Evolutionary conservation across 2,888 invertebrate species (phyloP), one percentile per base, ranked within the genome.

Genomic region (Dynastes maya): DNA sequence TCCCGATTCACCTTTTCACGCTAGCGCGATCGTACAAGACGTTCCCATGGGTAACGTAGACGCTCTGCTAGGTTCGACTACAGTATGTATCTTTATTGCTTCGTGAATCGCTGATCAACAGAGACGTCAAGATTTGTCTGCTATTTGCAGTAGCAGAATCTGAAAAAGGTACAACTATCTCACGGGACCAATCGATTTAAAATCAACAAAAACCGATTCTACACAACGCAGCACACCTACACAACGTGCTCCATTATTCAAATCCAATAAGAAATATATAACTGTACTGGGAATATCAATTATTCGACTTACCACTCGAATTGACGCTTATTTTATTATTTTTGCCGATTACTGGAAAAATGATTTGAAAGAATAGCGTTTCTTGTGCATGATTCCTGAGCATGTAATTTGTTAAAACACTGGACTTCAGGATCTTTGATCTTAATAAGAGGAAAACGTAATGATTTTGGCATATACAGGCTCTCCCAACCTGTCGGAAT

Each of bases 181-280:
- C 70, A 51, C 27, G 70, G 70, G 70, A 53, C 70, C 51, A 53
- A 70, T 70, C 70, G 70, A 53, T 70, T 53, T 70, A 70, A 53
- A 16, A 55, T 2, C 22, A 29, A 51, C n/a, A 53, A 16, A 29
- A 13, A 51, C 29, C 29, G 49, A 29, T 55, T 67, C 27, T 53
- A 70, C 29, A 27, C 13, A 64, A 8, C 9, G 9, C 13, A 13
- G 13, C 67, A 29, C 29, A 51, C 49, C 32, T 70, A 51, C 29
- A 51, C 29, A 51, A 53, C 53, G 51, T 27, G 49, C 13, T 6
- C 32, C 29, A 11, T 32, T 49, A 70, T 70, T 22, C 27, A n/a
- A 5, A 13, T 29, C 16, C 53, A 11, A 53, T 70, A 32, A 53
- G 53, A 70, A 70, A 70, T 70, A 51, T 53, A 70, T 70, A 51